A percentile compares a stretch with the other conserved stretches of the same genome.
phyloP scores from a whole-genome alignment of 2,113 vertebrate genomes.

The Pelodiscus sinensis region DNA sequence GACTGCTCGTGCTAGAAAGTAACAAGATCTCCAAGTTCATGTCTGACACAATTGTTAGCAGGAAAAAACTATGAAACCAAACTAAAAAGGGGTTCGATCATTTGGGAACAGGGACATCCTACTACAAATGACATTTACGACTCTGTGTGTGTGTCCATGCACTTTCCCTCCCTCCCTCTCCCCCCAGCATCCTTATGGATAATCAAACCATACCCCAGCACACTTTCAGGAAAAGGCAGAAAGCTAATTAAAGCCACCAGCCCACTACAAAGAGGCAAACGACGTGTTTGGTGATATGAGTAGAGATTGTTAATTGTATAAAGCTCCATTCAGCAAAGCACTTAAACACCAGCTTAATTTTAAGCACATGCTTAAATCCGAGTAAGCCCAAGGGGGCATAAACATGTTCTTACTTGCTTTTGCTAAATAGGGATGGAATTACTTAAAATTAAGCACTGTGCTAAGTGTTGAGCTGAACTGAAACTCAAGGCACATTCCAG shows the following conservation, averaged over 20 bases:
- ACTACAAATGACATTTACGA: not conserved
- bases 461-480: not conserved
- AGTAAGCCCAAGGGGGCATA: not conserved
- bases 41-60: constrained; percentile 3
- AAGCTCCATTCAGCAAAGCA: not conserved
- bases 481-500: not conserved
- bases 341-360: not conserved
- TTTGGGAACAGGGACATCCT: constrained; percentile 2
- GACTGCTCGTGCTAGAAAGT: not conserved
- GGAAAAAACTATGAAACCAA: constrained; percentile 22
- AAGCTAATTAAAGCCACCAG: not conserved
- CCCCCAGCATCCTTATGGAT: not conserved
- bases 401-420: not conserved
- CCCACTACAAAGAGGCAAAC: not conserved
- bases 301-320: not conserved
- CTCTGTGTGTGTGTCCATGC: not conserved
- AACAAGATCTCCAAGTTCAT: not conserved
- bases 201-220: not conserved
- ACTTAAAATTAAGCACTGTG: not conserved
- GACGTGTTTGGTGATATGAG: not conserved
- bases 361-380: not conserved
- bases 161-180: not conserved
- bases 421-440: not conserved
- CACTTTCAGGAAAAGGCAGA: not conserved
- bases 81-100: not conserved